Evolutionary conservation across 2,113 vertebrate genomes (phyloP).

Genomic region (Origma solitaria): DNA sequence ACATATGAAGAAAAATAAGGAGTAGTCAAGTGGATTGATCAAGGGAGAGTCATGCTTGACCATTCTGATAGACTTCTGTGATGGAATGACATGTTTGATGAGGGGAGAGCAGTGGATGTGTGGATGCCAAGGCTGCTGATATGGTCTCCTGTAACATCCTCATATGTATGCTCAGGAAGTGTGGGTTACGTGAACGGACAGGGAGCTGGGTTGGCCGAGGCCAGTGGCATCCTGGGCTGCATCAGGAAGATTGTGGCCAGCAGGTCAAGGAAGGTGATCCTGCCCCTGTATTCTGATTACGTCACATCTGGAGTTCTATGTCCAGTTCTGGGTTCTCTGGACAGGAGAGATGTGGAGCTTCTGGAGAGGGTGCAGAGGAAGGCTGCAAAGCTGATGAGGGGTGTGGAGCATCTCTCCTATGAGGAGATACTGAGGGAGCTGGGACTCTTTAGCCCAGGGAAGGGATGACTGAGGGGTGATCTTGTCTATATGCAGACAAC

Average conservation of each 20-base stretch:
- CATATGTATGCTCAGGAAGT: background rate
- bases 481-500: background rate
- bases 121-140: background rate
- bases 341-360: rapidly evolving
- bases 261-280: background rate
- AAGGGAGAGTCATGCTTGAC: background rate
- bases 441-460: background rate
- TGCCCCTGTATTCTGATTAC: background rate
- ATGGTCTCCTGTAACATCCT: background rate
- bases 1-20: background rate
- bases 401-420: background rate
- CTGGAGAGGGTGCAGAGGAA: background rate
- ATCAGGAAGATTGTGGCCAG: background rate
- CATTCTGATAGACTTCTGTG: background rate
- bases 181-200: background rate
- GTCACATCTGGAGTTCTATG: background rate
- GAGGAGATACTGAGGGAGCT: background rate
- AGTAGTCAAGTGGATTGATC: background rate
- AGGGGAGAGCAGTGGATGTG: background rate
- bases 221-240: background rate
- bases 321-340: background rate
- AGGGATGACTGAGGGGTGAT: background rate
- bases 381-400: background rate
- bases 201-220: background rate
- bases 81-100: background rate